Evolutionary conservation across 2,797 vertebrate species (phyloP), one percentile per base, ranked within the genome.

Genomic region (Cirrhinus molitorella): DNA sequence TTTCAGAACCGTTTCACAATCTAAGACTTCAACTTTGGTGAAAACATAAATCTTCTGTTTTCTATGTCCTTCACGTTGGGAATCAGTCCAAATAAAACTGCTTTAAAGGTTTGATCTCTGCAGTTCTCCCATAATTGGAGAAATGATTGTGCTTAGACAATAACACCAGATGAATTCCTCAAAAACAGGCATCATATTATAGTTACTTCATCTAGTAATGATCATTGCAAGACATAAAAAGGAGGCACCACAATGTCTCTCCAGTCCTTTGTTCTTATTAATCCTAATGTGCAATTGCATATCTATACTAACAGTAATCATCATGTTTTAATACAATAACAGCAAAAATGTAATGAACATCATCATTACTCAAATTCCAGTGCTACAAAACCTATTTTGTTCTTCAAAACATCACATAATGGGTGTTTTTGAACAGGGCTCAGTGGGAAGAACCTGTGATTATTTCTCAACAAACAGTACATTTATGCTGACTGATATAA

Each of bases 1-100:
- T 77, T 79, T 80, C 63, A 47, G 85, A 88, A 71, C 31, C 83
- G 21, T 80, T 72, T 85, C 37, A 73, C 65, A 83, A 86, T 68
- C 66, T 73, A 79, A 81, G 84, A 77, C 66, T 83, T 82, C 68
- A 89, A 81, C 86, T 89, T 88, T 88, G 87, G 86, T 87, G 87
- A 85, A 78, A 71, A 80, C 37, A 61, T 65, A 7, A 65, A 77
- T 68, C 14, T 59, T 79, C 28, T 23, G 6, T 74, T 31, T 19
- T 66, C 73, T 81, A 66, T 61, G 66, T 63, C 55, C 25, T 40
- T 79, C 47, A 47, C 49, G 0, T 37, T 34, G 16, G 47, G 37
- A 63, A 11, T 59, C 6, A 3, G 40, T 34, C 34, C 13, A 82
- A 67, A 55, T 40, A 19, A 72, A 75, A 72, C 67, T 7, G 34